Percentiles rank a stretch among this genome's conserved stretches.
Conservation (phyloP, 2,888 invertebrate species). For the Mactromeris polynyma region DNA sequence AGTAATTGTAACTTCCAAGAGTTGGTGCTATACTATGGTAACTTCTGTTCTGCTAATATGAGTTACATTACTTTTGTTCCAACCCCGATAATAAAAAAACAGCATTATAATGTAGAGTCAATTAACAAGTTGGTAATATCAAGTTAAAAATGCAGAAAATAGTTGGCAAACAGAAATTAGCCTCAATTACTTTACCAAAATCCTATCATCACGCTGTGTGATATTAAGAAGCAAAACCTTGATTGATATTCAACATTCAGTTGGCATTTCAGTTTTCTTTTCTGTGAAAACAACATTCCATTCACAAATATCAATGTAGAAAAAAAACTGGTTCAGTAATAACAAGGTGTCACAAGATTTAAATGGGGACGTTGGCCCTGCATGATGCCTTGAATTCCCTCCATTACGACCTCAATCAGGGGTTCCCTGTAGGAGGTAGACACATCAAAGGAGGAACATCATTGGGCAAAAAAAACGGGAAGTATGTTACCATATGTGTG, state of each 20-base stretch:
- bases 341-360: background rate
- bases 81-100: too few relatives aligned
- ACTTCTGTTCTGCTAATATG: too few relatives aligned
- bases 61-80: too few relatives aligned
- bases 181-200: conserved; percentile 4
- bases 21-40: too few relatives aligned
- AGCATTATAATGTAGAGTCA: too few relatives aligned
- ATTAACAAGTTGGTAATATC: background rate
- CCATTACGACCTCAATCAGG: background rate
- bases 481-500: background rate
- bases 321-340: background rate
- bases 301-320: background rate
- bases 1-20: too few relatives aligned
- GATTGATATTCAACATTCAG: background rate
- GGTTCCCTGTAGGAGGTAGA: background rate
- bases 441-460: background rate
- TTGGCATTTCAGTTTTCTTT: background rate
- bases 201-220: background rate
- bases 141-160: background rate
- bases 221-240: background rate
- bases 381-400: background rate
- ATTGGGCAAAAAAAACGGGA: background rate
- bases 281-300: background rate
- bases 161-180: conserved; percentile 3
- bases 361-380: background rate